A percentile compares a stretch with the other conserved stretches of the same genome.
phyloP scores from a whole-genome alignment of 1,140 invertebrate species.

The Drosophila guanche region DNA sequence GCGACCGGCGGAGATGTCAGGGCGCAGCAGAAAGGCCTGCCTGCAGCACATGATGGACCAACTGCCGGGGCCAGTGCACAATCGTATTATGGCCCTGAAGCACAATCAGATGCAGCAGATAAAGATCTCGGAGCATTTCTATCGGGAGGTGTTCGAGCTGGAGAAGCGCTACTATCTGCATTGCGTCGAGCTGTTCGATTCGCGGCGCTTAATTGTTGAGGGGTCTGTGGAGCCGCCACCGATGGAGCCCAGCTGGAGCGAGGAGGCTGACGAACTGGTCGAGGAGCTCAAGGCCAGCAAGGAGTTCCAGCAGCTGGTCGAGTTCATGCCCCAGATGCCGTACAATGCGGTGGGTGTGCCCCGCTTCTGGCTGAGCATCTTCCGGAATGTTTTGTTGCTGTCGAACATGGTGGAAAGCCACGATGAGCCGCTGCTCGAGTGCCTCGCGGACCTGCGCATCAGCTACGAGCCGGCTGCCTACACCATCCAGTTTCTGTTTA shows the following conservation, averaged over 20 bases:
- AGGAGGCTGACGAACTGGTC: slow-evolving; percentile 86
- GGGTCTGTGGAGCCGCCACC: slow-evolving; percentile 94
- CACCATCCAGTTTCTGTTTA: slow-evolving; percentile 94
- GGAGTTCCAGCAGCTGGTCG: slow-evolving; percentile 43
- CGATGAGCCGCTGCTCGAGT: slow-evolving; percentile 96
- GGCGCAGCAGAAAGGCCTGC: slow-evolving; percentile 45
- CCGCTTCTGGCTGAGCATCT: slow-evolving; percentile 98
- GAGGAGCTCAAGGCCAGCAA: slow-evolving; percentile 82
- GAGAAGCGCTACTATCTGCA: slow-evolving; percentile 95
- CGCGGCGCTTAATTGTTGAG: slow-evolving; percentile 90
- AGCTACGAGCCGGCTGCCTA: slow-evolving; percentile 85
- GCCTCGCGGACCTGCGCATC: slow-evolving; percentile 95
- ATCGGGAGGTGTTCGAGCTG: slow-evolving; percentile 95
- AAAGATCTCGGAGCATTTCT: slow-evolving; percentile 96
- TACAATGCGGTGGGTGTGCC: slow-evolving; percentile 93
- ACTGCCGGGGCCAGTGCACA: slow-evolving; percentile 90
- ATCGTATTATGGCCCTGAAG: slow-evolving; percentile 95
- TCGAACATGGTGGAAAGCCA: slow-evolving; percentile 96
- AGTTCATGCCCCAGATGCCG: slow-evolving; percentile 47
- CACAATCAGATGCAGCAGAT: slow-evolving; percentile 94
- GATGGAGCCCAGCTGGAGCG: slow-evolving; percentile 91
- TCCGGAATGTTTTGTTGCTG: slow-evolving; percentile 95
- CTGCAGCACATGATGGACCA: slow-evolving; percentile 81
- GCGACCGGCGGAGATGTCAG: slow-evolving; percentile 58
- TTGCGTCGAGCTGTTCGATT: slow-evolving; percentile 92